Percentiles rank a stretch among this genome's conserved stretches.
Evolutionary conservation across 2,113 vertebrate species (phyloP).

Genomic region (Tenebrosternarchus preto): DNA sequence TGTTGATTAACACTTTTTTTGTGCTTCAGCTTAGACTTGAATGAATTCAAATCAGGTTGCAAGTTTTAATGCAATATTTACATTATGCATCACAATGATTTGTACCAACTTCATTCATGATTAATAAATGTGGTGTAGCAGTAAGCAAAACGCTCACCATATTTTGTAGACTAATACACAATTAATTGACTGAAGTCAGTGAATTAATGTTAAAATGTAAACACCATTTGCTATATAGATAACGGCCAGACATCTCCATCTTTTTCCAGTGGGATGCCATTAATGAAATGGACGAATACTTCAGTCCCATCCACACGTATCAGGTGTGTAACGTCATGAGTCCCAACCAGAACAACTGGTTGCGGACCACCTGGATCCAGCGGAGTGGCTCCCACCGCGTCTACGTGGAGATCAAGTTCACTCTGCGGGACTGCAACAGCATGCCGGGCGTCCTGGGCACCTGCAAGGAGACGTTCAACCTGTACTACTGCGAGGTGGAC

Average conservation of each 20-base stretch:
- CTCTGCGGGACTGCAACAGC: conserved; percentile 94
- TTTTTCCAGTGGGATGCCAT: conserved; percentile 91
- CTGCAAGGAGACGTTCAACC: conserved; percentile 98
- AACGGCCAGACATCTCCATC: not conserved
- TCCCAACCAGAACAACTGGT: conserved; percentile 98
- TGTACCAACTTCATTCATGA: not conserved
- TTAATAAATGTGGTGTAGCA: not conserved
- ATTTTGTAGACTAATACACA: not conserved
- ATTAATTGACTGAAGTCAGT: not conserved
- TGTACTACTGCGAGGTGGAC: conserved; percentile 93
- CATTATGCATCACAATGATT: not conserved
- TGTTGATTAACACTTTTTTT: not conserved
- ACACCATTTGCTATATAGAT: not conserved
- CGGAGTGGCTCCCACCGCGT: conserved; percentile 86
- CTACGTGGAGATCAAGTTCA: conserved; percentile 96
- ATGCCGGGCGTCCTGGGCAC: conserved; percentile 94
- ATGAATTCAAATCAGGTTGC: not conserved
- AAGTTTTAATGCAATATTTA: not conserved
- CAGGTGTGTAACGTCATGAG: conserved; percentile 98
- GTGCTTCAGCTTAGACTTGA: not conserved
- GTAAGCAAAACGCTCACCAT: not conserved
- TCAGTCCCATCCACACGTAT: conserved; percentile 94
- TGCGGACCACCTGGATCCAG: conserved; percentile 89
- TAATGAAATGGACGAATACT: conserved; percentile 96
- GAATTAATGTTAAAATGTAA: not conserved